A percentile compares a stretch with the other conserved stretches of the same genome.
These are phyloP conservation scores for Phylloscopus trochiloides DNA, from an alignment of 2,113 vertebrate species.

Conservation along the genomic window DNA sequence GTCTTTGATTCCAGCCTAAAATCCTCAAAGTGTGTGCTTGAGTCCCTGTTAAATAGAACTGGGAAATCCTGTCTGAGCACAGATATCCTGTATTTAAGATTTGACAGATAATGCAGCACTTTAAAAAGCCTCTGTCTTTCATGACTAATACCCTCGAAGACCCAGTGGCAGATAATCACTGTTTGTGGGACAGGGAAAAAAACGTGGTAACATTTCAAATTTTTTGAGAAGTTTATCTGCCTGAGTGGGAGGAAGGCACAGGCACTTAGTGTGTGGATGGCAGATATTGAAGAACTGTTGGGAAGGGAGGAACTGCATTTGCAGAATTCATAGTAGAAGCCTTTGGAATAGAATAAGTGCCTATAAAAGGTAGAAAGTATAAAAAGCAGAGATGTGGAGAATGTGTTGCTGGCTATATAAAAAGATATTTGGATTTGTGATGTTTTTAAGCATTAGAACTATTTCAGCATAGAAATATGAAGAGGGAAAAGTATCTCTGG, in stretches of 20 bases:
- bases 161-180: background rate
- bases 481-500: background rate
- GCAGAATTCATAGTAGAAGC: background rate
- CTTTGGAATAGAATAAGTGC: background rate
- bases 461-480: background rate
- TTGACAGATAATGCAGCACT: slow-evolving; percentile 3
- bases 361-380: background rate
- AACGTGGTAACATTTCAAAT: background rate
- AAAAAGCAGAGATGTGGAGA: background rate
- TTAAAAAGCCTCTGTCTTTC: slow-evolving; percentile 14
- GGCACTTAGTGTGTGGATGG: background rate
- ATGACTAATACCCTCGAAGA: background rate
- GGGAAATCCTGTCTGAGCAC: background rate
- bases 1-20: background rate
- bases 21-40: background rate
- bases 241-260: background rate
- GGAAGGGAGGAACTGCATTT: background rate
- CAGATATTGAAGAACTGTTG: background rate
- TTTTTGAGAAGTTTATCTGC: background rate
- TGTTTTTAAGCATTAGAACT: background rate
- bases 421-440: background rate
- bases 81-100: background rate
- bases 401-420: background rate
- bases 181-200: background rate
- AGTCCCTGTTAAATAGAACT: background rate